Evolutionary conservation across 2,797 vertebrate species (phyloP).

Genomic region (Fistularia commersonii): DNA sequence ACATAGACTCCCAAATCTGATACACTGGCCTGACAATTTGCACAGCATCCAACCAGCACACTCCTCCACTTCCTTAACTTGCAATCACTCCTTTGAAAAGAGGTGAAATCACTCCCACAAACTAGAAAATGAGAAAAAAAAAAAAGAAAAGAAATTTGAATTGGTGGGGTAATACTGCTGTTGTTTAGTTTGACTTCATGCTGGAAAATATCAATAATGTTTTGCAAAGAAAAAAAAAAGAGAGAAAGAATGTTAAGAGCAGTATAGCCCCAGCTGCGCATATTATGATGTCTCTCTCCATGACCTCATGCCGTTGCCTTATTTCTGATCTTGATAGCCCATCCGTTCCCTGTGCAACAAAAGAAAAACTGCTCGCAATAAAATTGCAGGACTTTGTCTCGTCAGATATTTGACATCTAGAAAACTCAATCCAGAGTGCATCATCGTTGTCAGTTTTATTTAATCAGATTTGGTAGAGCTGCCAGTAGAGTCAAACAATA

Average conservation of each 20-base stretch:
- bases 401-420: slow-evolving; percentile 28
- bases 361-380: slow-evolving; percentile 23
- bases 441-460: background rate
- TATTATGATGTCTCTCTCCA: slow-evolving; percentile 31
- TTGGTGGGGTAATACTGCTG: too few relatives aligned
- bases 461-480: slow-evolving; percentile 4
- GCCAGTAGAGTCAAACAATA: slow-evolving; percentile 9
- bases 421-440: slow-evolving; percentile 14
- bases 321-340: slow-evolving; percentile 34
- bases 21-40: slow-evolving; percentile 57
- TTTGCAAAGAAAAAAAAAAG: slow-evolving; percentile 6
- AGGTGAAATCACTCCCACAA: slow-evolving; percentile 4
- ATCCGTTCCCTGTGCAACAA: slow-evolving; percentile 42
- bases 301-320: slow-evolving; percentile 49
- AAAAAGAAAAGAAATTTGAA: too few relatives aligned
- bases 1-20: slow-evolving; percentile 43
- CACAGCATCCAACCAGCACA: slow-evolving; percentile 30
- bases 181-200: background rate
- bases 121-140: background rate
- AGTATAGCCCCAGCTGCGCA: slow-evolving; percentile 28
- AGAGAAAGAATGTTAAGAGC: slow-evolving; percentile 10
- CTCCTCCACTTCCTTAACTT: slow-evolving; percentile 49
- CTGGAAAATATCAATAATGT: slow-evolving; percentile 8
- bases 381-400: slow-evolving; percentile 22
- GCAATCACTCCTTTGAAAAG: slow-evolving; percentile 8